Base-by-base conservation (phyloP, 2,113 vertebrate species). In the Eretmochelys imbricata region DNA sequence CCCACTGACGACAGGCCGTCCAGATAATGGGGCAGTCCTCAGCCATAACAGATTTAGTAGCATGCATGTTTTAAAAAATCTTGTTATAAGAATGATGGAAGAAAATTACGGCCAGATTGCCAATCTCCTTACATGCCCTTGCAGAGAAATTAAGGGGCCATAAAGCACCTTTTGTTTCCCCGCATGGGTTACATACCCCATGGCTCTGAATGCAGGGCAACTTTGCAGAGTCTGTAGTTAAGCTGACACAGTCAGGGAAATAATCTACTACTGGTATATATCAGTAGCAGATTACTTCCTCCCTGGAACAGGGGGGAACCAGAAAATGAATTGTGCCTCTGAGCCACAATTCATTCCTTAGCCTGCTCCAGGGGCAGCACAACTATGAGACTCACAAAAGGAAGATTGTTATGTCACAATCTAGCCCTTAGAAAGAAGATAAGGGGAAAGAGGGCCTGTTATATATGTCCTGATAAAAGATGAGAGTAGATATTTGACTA, bases 1-100 rank as follows among this genome's bases (percentile, higher is more conserved):
- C 99, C 99, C 90, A 99, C 99, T 0, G 99, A 99, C 17, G 99
- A 99, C 72, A 96, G 99, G 19, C 99, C 99, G 0, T 99, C 99
- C 72, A 99, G 99, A 99, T 99, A 93, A 89, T 0, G 1, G 55
- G 22, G 17, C 54, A 79, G 72, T 48, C n/a, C 22, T 69, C 42
- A 31, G n/a, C 42, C 42, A 42, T 53, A 89, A 29, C 12, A 75
- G 78, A 89, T 5, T 13, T 86, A 78, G 42, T 38, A 5, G 5
- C 22, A 78, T 27, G 11, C 42, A 48, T 93, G 69, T 78, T 89
- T 93, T 94, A 84, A 31, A 38, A 38, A 94, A 91, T 89, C 24
- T 79, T 69, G 10, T 92, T 94, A 89, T 62, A 62, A 89, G 62
- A 93, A 89, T 88, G 84, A 78, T 46, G 69, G 25, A 5, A 55